Evolutionary conservation across 2,888 invertebrate genomes (phyloP), one percentile per base, ranked within the genome.

Genomic region (Eupsilia transversa): DNA sequence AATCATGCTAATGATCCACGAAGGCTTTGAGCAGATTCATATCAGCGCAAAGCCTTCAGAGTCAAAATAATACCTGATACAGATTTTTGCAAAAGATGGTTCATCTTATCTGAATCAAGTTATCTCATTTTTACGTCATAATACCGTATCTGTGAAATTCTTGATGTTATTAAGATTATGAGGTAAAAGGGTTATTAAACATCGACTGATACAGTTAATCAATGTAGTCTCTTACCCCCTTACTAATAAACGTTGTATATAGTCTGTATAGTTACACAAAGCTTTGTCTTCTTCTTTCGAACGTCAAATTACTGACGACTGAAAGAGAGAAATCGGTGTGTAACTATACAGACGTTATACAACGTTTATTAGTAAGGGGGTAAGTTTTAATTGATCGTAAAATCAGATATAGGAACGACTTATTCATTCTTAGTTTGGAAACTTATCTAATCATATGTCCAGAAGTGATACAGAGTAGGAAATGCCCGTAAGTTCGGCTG

Each of bases 1-100:
- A 78, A 83, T 73, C 38, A 61, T 68, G 49, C 27, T 78, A 57
- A 83, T 72, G 73, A 72, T 9, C 52, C 73, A 46, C 27, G 56
- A 46, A 68, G 30, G 23, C 23, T 35, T 56, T 57, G 9, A 14
- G 17, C 7, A 54, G 66, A 82, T 71, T 66, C n/a, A 33, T 54
- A n/a, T 43, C n/a, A n/a, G n/a, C n/a, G n/a, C n/a, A n/a, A n/a
- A n/a, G n/a, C n/a, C n/a, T 23, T 43, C n/a, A 38, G 6, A 56
- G 14, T 43, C 27, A 49, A 66, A 67, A 33, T 52, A 54, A 41
- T 77, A 72, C 35, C 54, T 41, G 43, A 30, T 43, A 65, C 20
- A 0, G 0, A 14, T 71, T 77, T 63, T 41, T 10, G 33, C 1
- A 71, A 67, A 71, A 30, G 46, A n/a, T 57, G 9, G 14, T 54